Conservation (phyloP, 2,113 vertebrate species). For the Chionomys nivalis region DNA sequence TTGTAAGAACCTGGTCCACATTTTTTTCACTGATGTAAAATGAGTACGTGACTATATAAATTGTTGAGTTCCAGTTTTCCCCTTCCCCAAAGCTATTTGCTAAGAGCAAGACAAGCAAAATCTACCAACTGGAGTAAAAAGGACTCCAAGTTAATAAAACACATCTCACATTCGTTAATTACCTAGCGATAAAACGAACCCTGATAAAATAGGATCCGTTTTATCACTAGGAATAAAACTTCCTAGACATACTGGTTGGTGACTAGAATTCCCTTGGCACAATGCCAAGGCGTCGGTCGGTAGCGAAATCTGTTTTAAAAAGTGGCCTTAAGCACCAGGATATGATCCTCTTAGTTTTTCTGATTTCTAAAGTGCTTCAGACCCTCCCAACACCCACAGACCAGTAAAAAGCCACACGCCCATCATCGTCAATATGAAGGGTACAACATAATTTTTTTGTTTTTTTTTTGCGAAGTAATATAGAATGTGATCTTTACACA, state of each 20-base stretch:
- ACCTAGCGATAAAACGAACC: constrained; percentile 1
- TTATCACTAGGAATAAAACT: no score
- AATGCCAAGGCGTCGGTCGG: neutral
- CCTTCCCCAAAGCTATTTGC: neutral
- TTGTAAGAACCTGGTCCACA: neutral
- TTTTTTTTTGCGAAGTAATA: neutral
- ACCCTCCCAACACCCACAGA: neutral
- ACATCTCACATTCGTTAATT: neutral
- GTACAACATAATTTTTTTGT: neutral
- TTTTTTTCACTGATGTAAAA: neutral
- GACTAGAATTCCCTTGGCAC: neutral
- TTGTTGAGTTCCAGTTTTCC: neutral
- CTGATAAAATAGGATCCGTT: neutral
- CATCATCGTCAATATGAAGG: neutral
- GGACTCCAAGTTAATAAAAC: constrained; percentile 27
- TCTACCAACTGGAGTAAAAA: neutral
- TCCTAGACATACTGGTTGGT: neutral
- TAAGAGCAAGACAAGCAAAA: constrained; percentile 45
- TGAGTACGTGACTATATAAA: neutral
- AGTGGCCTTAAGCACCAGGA: neutral
- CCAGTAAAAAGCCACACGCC: neutral
- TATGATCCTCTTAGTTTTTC: neutral
- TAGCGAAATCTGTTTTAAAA: neutral
- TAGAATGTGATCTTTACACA: neutral
- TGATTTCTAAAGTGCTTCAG: neutral